A percentile compares a stretch with the other conserved stretches of the same genome.
These are phyloP conservation scores for Abrostola tripartita DNA, from an alignment of 2,888 invertebrate species.

Conservation along the genomic window DNA sequence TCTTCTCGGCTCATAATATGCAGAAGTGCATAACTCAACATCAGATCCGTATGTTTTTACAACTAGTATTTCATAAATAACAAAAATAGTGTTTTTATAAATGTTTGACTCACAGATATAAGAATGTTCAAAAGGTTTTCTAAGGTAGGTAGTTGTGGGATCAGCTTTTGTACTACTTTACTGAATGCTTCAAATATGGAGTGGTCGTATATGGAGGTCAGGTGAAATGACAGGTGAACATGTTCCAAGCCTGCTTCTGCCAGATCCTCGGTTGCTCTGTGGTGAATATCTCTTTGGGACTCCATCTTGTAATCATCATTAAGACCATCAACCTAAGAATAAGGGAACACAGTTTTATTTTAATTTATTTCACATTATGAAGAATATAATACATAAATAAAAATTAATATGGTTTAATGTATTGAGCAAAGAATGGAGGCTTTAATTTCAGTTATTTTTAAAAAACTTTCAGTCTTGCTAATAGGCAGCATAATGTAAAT, in stretches of 20 bases:
- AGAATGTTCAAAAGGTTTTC: constrained; percentile 99
- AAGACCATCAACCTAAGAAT: constrained; percentile 95
- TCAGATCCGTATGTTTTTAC: neutral
- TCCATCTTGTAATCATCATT: constrained; percentile 99
- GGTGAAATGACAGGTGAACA: constrained; percentile 97
- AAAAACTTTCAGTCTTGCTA: too few relatives aligned
- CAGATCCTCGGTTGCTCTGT: constrained; percentile 98
- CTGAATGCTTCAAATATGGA: constrained; percentile 99
- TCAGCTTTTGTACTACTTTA: constrained; percentile 99
- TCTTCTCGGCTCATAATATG: neutral
- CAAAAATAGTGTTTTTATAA: neutral
- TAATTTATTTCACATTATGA: too few relatives aligned
- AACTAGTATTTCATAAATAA: too few relatives aligned
- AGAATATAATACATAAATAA: too few relatives aligned
- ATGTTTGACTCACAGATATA: constrained; percentile 94
- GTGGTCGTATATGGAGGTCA: constrained; percentile 99
- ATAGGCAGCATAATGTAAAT: too few relatives aligned
- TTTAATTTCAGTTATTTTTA: too few relatives aligned
- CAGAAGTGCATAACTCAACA: constrained; percentile 1
- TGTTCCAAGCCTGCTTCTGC: constrained; percentile 95
- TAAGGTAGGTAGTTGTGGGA: constrained; percentile 98
- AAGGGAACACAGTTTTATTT: too few relatives aligned
- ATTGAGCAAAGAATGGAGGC: too few relatives aligned
- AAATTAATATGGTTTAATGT: too few relatives aligned
- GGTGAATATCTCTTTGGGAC: constrained; percentile 99